A percentile compares a stretch with the other conserved stretches of the same genome.
Evolutionary conservation across 2,888 invertebrate genomes (phyloP).

Genomic region (Dioctria linearis): DNA sequence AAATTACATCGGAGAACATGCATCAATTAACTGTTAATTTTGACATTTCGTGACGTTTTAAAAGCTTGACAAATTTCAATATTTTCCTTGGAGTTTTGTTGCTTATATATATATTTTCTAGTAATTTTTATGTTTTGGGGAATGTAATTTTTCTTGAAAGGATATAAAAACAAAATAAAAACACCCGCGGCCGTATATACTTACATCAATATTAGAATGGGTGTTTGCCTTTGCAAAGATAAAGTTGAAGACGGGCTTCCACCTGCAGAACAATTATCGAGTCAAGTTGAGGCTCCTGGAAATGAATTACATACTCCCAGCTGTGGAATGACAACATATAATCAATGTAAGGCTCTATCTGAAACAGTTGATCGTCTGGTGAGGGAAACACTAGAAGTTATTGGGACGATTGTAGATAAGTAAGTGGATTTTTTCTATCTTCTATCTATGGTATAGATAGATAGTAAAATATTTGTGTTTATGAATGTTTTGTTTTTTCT

Average conservation of each 20-base stretch:
- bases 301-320: constrained; percentile 14
- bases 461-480: background rate
- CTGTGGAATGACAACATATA: constrained; percentile 25
- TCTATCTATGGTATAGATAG: background rate
- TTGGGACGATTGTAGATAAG: constrained; percentile 89
- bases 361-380: constrained; percentile 81
- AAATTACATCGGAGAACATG: constrained; percentile 36
- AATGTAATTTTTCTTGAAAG: background rate
- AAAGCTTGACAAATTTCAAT: constrained; percentile 12
- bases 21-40: constrained; percentile 53
- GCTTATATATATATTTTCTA: background rate
- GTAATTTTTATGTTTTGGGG: constrained; percentile 5
- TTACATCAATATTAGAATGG: constrained; percentile 74
- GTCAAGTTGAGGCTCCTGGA: constrained; percentile 60
- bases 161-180: background rate
- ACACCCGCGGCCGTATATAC: constrained; percentile 20
- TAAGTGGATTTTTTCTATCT: constrained; percentile 66
- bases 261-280: constrained; percentile 59
- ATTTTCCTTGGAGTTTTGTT: background rate
- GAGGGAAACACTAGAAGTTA: constrained; percentile 83
- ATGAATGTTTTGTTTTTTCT: too few relatives aligned
- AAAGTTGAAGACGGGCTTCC: constrained; percentile 73
- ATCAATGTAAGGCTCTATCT: constrained; percentile 65
- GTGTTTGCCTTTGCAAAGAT: constrained; percentile 83
- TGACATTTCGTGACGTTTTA: constrained; percentile 56